Evolutionary conservation across 2,113 vertebrate species (phyloP).

Genomic region (Pelecanus crispus): DNA sequence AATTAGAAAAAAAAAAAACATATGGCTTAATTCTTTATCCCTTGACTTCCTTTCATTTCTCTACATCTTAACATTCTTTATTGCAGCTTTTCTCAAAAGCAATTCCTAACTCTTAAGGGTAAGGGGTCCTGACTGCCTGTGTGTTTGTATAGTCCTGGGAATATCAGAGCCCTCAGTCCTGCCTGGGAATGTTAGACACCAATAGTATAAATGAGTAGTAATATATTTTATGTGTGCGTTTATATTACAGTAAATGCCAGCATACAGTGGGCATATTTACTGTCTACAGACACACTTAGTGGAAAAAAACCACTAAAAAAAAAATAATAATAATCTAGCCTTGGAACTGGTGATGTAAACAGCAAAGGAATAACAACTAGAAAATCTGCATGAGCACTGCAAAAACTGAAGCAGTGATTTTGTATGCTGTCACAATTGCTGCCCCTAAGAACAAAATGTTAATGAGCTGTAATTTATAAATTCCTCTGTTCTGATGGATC

Average conservation of each 20-base stretch:
- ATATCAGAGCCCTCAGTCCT: neutral
- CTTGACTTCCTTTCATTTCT: neutral
- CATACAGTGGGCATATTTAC: neutral
- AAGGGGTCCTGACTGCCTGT: neutral
- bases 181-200: neutral
- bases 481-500: constrained; percentile 9
- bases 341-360: neutral
- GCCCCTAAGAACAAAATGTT: constrained; percentile 26
- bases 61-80: neutral
- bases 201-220: neutral
- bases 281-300: neutral
- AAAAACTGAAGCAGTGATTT: neutral
- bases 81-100: neutral
- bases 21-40: neutral
- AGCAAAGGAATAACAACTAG: neutral
- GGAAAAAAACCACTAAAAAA: neutral
- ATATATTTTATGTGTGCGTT: neutral
- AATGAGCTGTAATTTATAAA: constrained; percentile 23
- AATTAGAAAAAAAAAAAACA: neutral
- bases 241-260: neutral
- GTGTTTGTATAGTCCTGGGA: neutral
- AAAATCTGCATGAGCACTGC: neutral
- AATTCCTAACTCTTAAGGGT: neutral
- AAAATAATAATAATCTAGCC: neutral
- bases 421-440: neutral